phyloP scores from a whole-genome alignment of 2,113 vertebrate species.

The Psammodynastes pulverulentus region DNA sequence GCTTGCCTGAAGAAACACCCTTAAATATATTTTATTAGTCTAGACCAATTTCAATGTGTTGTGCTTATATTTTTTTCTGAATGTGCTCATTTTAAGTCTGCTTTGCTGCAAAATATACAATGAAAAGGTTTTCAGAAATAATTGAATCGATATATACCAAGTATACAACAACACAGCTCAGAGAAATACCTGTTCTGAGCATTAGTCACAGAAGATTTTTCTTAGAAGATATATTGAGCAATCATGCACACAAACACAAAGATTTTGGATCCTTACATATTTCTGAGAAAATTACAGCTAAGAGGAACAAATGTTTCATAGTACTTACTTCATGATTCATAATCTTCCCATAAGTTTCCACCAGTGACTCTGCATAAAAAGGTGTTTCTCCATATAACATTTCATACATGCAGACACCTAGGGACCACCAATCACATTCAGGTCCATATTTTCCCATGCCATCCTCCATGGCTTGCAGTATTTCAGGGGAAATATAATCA shows the following conservation, averaged over 20 bases:
- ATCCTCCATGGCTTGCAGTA: constrained; percentile 97
- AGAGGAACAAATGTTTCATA: not conserved
- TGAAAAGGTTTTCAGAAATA: not conserved
- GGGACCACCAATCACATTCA: constrained; percentile 97
- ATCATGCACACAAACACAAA: not conserved
- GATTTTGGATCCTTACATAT: not conserved
- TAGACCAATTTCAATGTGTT: not conserved
- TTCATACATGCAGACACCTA: constrained; percentile 97
- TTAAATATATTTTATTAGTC: not conserved
- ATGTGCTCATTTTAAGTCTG: not conserved
- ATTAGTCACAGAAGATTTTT: not conserved
- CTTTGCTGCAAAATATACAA: not conserved
- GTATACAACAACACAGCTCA: not conserved
- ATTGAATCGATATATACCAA: not conserved
- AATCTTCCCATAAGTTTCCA: constrained; percentile 97
- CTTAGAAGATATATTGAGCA: not conserved
- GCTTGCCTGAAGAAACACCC: not conserved
- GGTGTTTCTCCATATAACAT: constrained; percentile 96
- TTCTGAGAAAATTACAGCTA: not conserved
- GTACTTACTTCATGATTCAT: constrained; percentile 93
- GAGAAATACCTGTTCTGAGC: not conserved
- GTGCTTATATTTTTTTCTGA: not conserved
- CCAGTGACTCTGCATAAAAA: constrained; percentile 92
- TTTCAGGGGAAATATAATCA: constrained; percentile 98
- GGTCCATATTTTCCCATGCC: constrained; percentile 95